These are phyloP conservation scores for Tiliacea aurago DNA, from an alignment of 2,888 invertebrate species.

Conservation along the genomic window DNA sequence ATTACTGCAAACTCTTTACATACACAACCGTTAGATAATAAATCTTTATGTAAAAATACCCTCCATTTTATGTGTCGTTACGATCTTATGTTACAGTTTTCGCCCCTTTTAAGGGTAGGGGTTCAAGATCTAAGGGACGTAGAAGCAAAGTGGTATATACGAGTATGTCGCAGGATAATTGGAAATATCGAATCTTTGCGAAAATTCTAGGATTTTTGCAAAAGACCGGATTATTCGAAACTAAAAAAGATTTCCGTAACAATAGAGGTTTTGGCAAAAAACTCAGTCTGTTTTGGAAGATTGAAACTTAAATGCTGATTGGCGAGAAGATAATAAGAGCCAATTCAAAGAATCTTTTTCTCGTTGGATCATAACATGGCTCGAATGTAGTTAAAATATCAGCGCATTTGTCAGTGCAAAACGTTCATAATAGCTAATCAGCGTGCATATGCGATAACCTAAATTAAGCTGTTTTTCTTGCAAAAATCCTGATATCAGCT, in stretches of 20 bases:
- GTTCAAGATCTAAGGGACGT: slow-evolving; percentile 55
- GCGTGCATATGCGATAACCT: neutral
- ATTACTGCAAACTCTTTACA: slow-evolving; percentile 8
- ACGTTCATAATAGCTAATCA: neutral
- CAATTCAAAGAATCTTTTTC: neutral
- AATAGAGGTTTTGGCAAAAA: neutral
- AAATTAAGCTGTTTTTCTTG: neutral
- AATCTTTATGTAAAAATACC: slow-evolving; percentile 50
- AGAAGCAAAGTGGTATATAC: slow-evolving; percentile 36
- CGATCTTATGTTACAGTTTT: slow-evolving; percentile 61
- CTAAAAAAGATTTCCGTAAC: neutral
- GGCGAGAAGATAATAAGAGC: no score
- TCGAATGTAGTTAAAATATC: neutral
- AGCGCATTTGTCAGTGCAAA: neutral
- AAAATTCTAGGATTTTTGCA: neutral
- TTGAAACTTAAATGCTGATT: neutral
- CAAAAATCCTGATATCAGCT: neutral
- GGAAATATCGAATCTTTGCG: neutral
- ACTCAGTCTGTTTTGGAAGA: neutral
- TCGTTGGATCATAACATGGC: no score
- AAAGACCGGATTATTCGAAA: neutral
- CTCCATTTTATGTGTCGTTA: slow-evolving; percentile 54
- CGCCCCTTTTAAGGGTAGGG: slow-evolving; percentile 51
- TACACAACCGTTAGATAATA: slow-evolving; percentile 25
- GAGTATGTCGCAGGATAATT: neutral